phyloP scores from a whole-genome alignment of 2,888 invertebrate genomes.

The Horisme vitalbata region DNA sequence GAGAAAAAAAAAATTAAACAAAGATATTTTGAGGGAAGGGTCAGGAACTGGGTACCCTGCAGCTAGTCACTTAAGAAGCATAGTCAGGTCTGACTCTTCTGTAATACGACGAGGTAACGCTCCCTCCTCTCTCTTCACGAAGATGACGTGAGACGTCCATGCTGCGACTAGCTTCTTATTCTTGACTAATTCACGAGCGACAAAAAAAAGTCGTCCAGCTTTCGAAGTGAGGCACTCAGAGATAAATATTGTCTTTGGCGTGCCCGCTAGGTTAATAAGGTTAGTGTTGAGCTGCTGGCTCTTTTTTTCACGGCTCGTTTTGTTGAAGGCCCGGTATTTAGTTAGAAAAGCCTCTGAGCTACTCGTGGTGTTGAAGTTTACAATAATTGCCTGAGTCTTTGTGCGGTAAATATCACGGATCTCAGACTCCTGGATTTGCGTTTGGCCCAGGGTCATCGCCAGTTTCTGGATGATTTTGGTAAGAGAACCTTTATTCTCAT shows the following conservation, averaged over 20 bases:
- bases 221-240: not conserved
- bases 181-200: slow-evolving; percentile 10
- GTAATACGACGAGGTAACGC: not conserved
- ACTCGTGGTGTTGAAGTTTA: not conserved
- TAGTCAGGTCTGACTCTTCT: not conserved
- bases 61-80: not conserved
- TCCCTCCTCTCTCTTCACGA: not conserved
- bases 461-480: too few species aligned
- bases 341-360: not conserved
- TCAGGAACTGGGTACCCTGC: too few species aligned
- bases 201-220: slow-evolving; percentile 1
- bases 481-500: slow-evolving; percentile 25
- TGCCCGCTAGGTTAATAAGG: not conserved
- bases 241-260: not conserved
- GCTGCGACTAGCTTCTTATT: slow-evolving; percentile 8
- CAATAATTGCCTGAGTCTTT: slow-evolving; percentile 6
- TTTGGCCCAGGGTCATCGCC: slow-evolving; percentile 3
- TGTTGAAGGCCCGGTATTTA: too few species aligned
- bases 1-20: too few species aligned
- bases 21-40: too few species aligned
- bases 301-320: too few species aligned
- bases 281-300: not conserved
- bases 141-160: slow-evolving; percentile 14
- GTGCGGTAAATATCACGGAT: slow-evolving; percentile 23
- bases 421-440: slow-evolving; percentile 13